Percentiles rank a stretch among this genome's conserved stretches.
These are phyloP conservation scores for Selene dorsalis DNA, from an alignment of 2,797 vertebrate species.

Conservation along the genomic window DNA sequence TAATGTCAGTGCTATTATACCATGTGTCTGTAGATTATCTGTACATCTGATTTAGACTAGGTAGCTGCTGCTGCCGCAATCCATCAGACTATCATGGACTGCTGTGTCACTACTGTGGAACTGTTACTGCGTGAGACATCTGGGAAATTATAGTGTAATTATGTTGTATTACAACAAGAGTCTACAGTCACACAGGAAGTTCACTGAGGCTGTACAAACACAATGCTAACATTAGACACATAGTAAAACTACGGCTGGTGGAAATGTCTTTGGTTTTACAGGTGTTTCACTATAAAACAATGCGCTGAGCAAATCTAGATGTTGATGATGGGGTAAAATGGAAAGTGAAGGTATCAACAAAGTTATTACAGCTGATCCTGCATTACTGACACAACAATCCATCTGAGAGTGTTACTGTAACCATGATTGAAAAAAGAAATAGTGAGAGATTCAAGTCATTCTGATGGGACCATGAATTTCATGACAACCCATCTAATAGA, in stretches of 20 bases:
- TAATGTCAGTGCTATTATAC: background rate
- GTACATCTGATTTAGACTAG: background rate
- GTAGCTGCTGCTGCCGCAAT: background rate
- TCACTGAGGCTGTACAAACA: background rate
- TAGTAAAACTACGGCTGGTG: too few relatives aligned
- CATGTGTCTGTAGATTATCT: slow-evolving; percentile 5
- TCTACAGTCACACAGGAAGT: background rate
- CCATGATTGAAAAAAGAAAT: background rate
- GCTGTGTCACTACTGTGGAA: background rate
- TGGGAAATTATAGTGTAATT: background rate
- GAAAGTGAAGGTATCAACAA: background rate
- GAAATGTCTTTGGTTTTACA: too few relatives aligned
- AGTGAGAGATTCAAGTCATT: background rate
- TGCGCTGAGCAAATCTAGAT: background rate
- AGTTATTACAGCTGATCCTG: background rate
- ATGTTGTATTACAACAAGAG: background rate
- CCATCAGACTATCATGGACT: background rate
- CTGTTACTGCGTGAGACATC: background rate
- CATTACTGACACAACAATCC: background rate
- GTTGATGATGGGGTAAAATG: background rate
- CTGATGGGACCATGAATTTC: background rate
- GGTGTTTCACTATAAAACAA: background rate
- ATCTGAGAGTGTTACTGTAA: background rate
- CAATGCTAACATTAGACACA: background rate
- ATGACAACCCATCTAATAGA: too few relatives aligned